Evolutionary conservation across 2,888 invertebrate genomes (phyloP).

Genomic region (Emmelina monodactyla): DNA sequence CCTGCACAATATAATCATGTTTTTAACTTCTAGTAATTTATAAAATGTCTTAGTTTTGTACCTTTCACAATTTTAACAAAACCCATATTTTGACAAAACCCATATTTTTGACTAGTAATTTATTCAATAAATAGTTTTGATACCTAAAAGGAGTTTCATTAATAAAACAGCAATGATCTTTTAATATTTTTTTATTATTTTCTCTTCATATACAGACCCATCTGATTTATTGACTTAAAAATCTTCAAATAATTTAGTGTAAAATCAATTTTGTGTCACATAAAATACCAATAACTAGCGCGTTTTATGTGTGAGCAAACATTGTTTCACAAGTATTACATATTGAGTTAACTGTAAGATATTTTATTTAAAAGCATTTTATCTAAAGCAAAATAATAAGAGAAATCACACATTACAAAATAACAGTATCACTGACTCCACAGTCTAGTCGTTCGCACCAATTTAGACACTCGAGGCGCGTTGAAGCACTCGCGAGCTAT

Average conservation of each 20-base stretch:
- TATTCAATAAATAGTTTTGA: too few relatives aligned
- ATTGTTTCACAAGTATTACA: conserved; percentile 30
- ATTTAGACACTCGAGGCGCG: conserved; percentile 16
- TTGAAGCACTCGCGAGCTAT: conserved; percentile 19
- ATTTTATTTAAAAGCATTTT: conserved; percentile 37
- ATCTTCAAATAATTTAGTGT: conserved; percentile 41
- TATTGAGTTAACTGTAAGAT: conserved; percentile 35
- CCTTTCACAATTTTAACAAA: too few relatives aligned
- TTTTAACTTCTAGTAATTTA: too few relatives aligned
- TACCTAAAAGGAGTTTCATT: too few relatives aligned
- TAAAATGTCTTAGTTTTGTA: too few relatives aligned
- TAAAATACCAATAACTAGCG: conserved; percentile 22
- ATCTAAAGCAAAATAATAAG: conserved; percentile 45
- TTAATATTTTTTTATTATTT: conserved; percentile 44
- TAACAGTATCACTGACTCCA: conserved; percentile 41
- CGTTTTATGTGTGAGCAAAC: conserved; percentile 26
- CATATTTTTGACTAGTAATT: too few relatives aligned
- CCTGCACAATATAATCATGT: too few relatives aligned
- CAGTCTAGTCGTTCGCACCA: conserved; percentile 21
- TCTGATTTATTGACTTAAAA: conserved; percentile 45
- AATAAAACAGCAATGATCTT: conserved; percentile 30
- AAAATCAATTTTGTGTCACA: conserved; percentile 26
- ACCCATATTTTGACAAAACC: too few relatives aligned
- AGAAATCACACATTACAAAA: conserved; percentile 41
- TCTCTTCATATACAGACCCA: conserved; percentile 53